Base-by-base conservation (phyloP, 2,888 invertebrate species). In the Ochropleura leucogaster region DNA sequence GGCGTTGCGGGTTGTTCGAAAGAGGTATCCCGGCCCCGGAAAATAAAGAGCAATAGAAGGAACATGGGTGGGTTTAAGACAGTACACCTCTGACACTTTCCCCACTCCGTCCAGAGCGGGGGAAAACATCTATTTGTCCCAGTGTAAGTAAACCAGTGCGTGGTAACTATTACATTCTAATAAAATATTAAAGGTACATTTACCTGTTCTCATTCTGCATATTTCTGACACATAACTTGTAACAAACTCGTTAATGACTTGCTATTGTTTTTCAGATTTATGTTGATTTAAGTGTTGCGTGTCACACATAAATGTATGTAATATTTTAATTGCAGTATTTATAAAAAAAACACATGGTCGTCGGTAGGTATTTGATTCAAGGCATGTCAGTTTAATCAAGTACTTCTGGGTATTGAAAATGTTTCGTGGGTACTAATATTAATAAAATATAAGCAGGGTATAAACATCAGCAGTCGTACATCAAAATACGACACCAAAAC, bases 401-500 rank as follows among this genome's bases (percentile, higher is more conserved):
- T 46, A 46, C 10, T n/a, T 20, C 10, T 5, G 46, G 16, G 30
- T 49, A 20, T 65, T 49, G 40, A 40, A 8, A 53, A n/a, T 30
- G 8, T 47, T 18, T 69, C 20, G 7, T 7, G 16, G 8, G 1
- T 55, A 40, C 8, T 0, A 18, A 69, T 8, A 20, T 9, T 9
- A 49, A 49, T 44, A 12, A n/a, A 71, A 60, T 18, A 46, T 49
- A 51, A 46, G 4, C 12, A 7, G 40, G 9, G n/a, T 49, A 47
- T 12, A n/a, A 42, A 20, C 12, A 20, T 55, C 10, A 55, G 20
- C 10, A 59, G 18, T 16, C 20, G 14, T 44, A 40, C 0, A 55
- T 59, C 46, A 70, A 79, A 79, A 73, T 68, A 84, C 64, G 60
- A 72, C 66, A 74, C 62, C 74, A 65, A 84, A 55, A 63, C 81